Evolutionary conservation across 30 jellyfish, hydroid and myxozoan species (phyloP).

Genomic region (Rhopilema esculentum): DNA sequence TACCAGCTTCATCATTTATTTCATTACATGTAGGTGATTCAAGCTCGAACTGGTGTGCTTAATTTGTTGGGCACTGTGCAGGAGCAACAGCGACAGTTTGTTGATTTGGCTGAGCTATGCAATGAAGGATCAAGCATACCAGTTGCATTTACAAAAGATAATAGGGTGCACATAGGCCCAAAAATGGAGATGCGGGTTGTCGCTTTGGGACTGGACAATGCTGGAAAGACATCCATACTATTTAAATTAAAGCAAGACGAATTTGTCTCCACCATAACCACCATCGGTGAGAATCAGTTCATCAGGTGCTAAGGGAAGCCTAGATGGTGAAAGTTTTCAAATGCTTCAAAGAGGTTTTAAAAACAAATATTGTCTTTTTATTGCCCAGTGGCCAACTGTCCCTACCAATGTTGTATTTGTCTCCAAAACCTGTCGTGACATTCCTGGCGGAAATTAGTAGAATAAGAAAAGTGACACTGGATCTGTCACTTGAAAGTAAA

Average conservation of each 20-base stretch:
- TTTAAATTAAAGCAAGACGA: conserved; percentile 93
- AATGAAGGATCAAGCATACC: conserved; percentile 91
- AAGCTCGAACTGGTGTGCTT: conserved; percentile 83
- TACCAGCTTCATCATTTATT: background rate
- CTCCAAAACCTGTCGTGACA: too few species aligned
- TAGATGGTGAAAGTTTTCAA: too few species aligned
- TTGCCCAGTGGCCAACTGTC: too few species aligned
- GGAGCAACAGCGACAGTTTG: conserved; percentile 84
- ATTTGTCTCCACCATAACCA: conserved; percentile 92
- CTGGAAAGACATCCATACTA: conserved; percentile 95
- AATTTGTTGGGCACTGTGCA: conserved; percentile 90
- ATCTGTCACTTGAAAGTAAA: too few species aligned
- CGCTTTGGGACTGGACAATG: conserved; percentile 96
- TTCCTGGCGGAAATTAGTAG: too few species aligned
- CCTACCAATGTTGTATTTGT: too few species aligned
- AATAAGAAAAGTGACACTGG: too few species aligned
- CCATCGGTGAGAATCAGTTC: conserved; percentile 73
- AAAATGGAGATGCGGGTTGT: conserved; percentile 98
- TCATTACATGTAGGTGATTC: conserved; percentile 72
- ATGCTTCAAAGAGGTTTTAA: background rate
- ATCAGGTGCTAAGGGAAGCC: too few species aligned
- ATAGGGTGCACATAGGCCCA: conserved; percentile 98
- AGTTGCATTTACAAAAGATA: conserved; percentile 92
- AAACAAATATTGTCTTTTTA: too few species aligned
- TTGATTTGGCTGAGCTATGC: conserved; percentile 91